These are phyloP conservation scores for Phalera bucephala DNA, from an alignment of 2,888 invertebrate genomes.

Conservation along the genomic window DNA sequence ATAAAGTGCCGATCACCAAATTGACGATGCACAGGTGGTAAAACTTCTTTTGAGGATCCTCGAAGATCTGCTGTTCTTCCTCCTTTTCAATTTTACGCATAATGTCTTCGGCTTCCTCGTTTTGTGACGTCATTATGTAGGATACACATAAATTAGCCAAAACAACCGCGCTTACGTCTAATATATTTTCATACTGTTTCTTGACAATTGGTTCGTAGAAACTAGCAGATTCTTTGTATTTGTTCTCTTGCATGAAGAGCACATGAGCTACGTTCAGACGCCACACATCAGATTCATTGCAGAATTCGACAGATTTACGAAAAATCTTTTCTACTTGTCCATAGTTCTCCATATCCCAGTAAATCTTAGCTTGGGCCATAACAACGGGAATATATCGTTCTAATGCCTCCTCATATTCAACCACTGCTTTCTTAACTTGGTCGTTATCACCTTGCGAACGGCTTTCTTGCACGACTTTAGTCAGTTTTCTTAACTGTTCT, in stretches of 20 bases:
- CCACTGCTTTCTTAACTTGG: constrained; percentile 93
- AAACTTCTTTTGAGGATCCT: constrained; percentile 96
- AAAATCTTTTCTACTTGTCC: constrained; percentile 98
- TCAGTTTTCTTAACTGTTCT: constrained; percentile 93
- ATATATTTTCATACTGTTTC: constrained; percentile 96
- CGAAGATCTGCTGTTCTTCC: constrained; percentile 95
- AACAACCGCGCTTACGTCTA: constrained; percentile 98
- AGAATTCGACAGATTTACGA: constrained; percentile 98
- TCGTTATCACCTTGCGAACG: constrained; percentile 94
- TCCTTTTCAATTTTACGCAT: constrained; percentile 99
- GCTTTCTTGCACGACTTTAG: constrained; percentile 97
- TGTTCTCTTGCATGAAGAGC: constrained; percentile 99
- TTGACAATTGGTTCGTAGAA: constrained; percentile 99
- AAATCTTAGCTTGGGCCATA: constrained; percentile 99
- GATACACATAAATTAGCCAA: constrained; percentile 99
- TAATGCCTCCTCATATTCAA: constrained; percentile 94
- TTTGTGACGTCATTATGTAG: constrained; percentile 99
- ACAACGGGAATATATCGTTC: constrained; percentile 97
- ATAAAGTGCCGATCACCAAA: constrained; percentile 98
- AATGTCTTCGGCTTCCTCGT: constrained; percentile 98
- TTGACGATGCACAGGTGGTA: constrained; percentile 99
- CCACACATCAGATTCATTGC: constrained; percentile 98
- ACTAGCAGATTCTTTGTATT: constrained; percentile 98
- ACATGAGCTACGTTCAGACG: constrained; percentile 99
- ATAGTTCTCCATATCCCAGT: constrained; percentile 98